Evolutionary conservation across 2,797 vertebrate genomes (phyloP).

Genomic region (Lacerta bilineata): DNA sequence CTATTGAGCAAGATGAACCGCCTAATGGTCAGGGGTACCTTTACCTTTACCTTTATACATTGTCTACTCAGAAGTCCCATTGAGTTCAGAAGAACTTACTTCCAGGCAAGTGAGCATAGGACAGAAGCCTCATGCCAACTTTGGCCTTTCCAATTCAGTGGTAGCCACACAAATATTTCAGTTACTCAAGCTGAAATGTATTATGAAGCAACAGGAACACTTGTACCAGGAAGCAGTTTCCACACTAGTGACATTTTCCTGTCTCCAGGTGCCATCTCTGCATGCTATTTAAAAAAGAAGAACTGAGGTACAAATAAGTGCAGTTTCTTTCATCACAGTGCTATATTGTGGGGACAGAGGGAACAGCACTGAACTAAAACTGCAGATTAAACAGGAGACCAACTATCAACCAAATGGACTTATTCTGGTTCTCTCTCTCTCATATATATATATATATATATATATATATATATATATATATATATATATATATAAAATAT

Average conservation of each 20-base stretch:
- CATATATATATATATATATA: too few relatives aligned
- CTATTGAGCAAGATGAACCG: too few relatives aligned
- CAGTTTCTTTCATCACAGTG: too few relatives aligned
- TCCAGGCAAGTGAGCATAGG: too few relatives aligned
- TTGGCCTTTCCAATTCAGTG: neutral
- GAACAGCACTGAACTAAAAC: neutral
- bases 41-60: too few relatives aligned
- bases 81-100: neutral
- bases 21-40: too few relatives aligned
- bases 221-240: neutral
- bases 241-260: neutral
- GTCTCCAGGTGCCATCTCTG: neutral
- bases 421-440: too few relatives aligned
- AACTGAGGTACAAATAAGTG: neutral
- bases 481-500: too few relatives aligned
- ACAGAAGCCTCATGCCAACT: neutral
- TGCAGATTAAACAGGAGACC: neutral
- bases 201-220: neutral
- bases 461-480: too few relatives aligned
- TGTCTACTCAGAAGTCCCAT: neutral
- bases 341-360: neutral
- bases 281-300: neutral
- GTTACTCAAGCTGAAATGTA: neutral
- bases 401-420: too few relatives aligned
- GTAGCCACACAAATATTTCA: neutral